phyloP scores from a whole-genome alignment of 2,797 vertebrate species.

The Scolopax rusticola region DNA sequence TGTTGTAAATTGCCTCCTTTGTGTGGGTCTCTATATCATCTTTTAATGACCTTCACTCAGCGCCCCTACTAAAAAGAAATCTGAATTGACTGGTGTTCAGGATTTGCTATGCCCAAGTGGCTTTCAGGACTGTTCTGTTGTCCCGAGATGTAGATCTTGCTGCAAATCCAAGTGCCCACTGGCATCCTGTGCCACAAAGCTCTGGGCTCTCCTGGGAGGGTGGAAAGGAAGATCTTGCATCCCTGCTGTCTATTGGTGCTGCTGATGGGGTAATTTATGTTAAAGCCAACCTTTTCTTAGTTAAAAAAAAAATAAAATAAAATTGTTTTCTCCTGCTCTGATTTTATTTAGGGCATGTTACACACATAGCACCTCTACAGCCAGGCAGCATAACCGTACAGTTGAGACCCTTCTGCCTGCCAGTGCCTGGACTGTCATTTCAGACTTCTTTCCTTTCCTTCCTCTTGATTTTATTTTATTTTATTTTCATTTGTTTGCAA shows the following conservation, averaged over 20 bases:
- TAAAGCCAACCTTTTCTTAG: background rate
- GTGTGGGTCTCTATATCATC: background rate
- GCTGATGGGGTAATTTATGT: background rate
- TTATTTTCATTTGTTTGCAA: background rate
- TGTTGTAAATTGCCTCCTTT: background rate
- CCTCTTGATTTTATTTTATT: background rate
- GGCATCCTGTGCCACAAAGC: accelerated
- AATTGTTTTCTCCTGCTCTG: background rate
- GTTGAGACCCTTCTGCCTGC: background rate
- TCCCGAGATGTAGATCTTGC: background rate
- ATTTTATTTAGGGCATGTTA: background rate
- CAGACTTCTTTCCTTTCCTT: background rate
- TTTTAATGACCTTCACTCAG: background rate
- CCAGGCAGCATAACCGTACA: background rate
- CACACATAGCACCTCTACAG: background rate
- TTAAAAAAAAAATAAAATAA: background rate
- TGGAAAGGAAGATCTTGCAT: background rate
- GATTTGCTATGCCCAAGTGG: background rate
- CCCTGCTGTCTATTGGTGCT: background rate
- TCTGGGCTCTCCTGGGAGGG: background rate
- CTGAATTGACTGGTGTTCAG: background rate
- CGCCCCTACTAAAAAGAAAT: background rate
- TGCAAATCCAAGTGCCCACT: background rate
- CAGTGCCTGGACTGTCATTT: background rate
- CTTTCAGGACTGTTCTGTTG: background rate